Evolutionary conservation across 2,797 vertebrate species (phyloP).

Genomic region (Hirundo rustica): DNA sequence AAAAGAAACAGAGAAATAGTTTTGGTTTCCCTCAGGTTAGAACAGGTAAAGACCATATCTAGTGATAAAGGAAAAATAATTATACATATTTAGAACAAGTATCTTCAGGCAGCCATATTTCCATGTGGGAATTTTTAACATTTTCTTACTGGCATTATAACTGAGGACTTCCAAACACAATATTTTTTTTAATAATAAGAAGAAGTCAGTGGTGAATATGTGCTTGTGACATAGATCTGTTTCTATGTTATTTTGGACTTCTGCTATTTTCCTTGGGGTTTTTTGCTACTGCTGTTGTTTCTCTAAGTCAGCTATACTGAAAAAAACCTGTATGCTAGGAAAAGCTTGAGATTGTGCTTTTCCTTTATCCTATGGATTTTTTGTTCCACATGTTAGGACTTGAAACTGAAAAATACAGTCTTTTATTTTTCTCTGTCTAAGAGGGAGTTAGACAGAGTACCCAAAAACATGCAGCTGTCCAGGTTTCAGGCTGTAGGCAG

Average conservation of each 20-base stretch:
- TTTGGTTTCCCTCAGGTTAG: not conserved
- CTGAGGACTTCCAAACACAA: not conserved
- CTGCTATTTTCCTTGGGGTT: not conserved
- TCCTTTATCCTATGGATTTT: not conserved
- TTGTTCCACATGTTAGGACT: not conserved
- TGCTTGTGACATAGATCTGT: not conserved
- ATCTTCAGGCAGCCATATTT: not conserved
- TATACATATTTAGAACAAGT: not conserved
- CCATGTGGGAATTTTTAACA: not conserved
- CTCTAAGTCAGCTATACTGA: not conserved
- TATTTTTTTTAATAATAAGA: not conserved
- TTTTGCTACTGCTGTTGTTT: not conserved
- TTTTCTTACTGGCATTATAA: not conserved
- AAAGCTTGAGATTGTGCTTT: not conserved
- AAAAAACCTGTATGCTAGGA: not conserved
- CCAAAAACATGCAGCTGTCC: not conserved
- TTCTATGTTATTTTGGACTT: not conserved
- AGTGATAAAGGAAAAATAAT: not conserved
- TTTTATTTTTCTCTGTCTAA: not conserved
- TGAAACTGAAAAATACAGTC: not conserved
- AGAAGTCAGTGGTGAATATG: not conserved
- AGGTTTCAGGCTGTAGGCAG: not conserved
- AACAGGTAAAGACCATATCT: not conserved
- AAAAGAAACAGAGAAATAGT: not conserved
- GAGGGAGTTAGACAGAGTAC: not conserved